Evolutionary conservation across 2,888 invertebrate species (phyloP).

Genomic region (Tiphia femorata): DNA sequence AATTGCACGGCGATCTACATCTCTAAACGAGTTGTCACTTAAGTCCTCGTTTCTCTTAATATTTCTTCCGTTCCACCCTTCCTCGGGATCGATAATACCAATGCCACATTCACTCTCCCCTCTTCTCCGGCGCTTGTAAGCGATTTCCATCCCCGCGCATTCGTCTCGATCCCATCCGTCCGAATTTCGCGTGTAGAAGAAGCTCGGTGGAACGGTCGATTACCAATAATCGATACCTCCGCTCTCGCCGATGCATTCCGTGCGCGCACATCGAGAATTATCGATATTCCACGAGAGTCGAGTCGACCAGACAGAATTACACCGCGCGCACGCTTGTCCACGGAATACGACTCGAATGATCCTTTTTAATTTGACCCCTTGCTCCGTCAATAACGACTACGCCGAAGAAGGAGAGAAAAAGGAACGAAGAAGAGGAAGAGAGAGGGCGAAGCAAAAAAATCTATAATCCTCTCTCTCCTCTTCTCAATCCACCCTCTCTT

Average conservation of each 20-base stretch:
- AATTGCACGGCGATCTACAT: too few relatives aligned
- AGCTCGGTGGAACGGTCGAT: constrained; percentile 52
- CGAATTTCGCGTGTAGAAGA: constrained; percentile 49
- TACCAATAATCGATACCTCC: constrained; percentile 46
- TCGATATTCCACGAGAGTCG: too few relatives aligned
- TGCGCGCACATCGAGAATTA: too few relatives aligned
- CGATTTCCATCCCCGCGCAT: constrained; percentile 15
- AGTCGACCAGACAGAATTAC: too few relatives aligned
- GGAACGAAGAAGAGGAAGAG: not conserved
- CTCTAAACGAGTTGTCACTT: too few relatives aligned
- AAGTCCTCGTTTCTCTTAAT: too few relatives aligned
- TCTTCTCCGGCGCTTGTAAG: too few relatives aligned
- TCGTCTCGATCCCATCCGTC: constrained; percentile 38
- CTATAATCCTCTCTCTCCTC: constrained; percentile 4
- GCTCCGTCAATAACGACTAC: too few relatives aligned
- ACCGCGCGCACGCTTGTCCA: too few relatives aligned
- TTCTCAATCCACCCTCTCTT: not conserved
- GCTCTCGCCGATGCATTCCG: not conserved
- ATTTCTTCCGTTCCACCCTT: not conserved
- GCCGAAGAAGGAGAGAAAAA: too few relatives aligned
- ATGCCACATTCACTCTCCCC: not conserved
- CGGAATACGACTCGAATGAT: too few relatives aligned
- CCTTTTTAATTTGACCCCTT: too few relatives aligned
- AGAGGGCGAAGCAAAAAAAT: not conserved
- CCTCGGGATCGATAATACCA: not conserved